phyloP scores from a whole-genome alignment of 1,140 invertebrate genomes.

The Elysia chlorotica region DNA sequence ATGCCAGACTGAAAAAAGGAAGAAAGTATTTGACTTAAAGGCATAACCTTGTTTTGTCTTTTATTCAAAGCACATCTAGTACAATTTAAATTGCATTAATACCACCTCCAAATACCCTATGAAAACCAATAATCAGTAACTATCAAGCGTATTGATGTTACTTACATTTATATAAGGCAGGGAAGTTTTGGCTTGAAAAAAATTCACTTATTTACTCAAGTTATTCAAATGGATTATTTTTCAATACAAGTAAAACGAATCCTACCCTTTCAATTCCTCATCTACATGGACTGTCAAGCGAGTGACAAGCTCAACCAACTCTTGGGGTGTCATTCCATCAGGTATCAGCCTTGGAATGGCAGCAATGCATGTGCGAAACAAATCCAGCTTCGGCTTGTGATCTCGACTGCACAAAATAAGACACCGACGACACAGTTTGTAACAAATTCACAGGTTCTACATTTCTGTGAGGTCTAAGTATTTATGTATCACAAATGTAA shows the following conservation, averaged over 20 bases:
- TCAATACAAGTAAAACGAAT: too few species aligned
- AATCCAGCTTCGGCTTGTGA: slow-evolving; percentile 95
- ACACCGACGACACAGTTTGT: too few species aligned
- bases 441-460: too few species aligned
- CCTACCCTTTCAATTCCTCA: slow-evolving; percentile 67
- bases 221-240: too few species aligned
- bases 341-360: slow-evolving; percentile 97
- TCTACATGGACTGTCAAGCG: slow-evolving; percentile 84
- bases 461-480: too few species aligned
- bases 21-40: not conserved
- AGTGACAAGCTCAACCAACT: slow-evolving; percentile 90
- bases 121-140: too few species aligned
- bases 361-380: slow-evolving; percentile 97
- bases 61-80: not conserved
- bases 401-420: slow-evolving; percentile 75
- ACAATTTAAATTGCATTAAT: not conserved
- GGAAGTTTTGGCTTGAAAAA: too few species aligned
- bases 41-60: too few species aligned
- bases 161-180: too few species aligned
- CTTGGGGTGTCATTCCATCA: slow-evolving; percentile 91
- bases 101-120: not conserved
- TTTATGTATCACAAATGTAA: too few species aligned
- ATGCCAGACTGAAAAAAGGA: slow-evolving; percentile 71
- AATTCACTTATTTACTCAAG: too few species aligned
- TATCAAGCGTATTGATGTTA: too few species aligned